A percentile compares a stretch with the other conserved stretches of the same genome.
Conservation (phyloP, 2,888 invertebrate genomes). For the Hyposoter didymator region DNA sequence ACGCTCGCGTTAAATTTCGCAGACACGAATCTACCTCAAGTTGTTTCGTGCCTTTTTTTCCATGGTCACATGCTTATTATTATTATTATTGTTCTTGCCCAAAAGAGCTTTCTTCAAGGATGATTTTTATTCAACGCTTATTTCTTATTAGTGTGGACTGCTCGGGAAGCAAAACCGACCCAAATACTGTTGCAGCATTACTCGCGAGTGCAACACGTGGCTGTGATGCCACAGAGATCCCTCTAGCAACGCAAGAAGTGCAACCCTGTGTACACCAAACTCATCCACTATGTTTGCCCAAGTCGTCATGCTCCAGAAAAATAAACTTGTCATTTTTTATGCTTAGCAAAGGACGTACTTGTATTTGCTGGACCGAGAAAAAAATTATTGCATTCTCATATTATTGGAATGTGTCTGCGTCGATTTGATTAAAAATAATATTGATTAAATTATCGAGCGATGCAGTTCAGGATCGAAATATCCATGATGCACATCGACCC, state of each 20-base stretch:
- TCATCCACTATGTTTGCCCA: slow-evolving; percentile 11
- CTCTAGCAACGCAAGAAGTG: slow-evolving; percentile 44
- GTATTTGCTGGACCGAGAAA: background rate
- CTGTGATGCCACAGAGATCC: slow-evolving; percentile 33
- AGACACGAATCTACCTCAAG: background rate
- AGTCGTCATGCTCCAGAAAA: slow-evolving; percentile 8
- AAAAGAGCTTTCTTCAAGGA: background rate
- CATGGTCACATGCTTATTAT: background rate
- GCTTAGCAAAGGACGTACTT: background rate
- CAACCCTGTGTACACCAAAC: slow-evolving; percentile 29
- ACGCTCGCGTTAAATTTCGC: background rate
- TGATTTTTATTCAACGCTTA: background rate
- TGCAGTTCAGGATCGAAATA: background rate
- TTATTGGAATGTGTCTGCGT: background rate
- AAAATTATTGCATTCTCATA: background rate
- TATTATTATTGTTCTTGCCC: background rate
- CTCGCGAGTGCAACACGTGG: slow-evolving; percentile 52
- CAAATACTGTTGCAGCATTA: slow-evolving; percentile 25
- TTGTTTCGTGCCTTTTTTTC: background rate
- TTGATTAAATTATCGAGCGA: background rate
- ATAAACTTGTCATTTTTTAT: background rate
- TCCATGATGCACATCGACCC: background rate
- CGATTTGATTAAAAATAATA: background rate
- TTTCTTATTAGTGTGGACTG: background rate
- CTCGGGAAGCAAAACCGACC: background rate